phyloP scores from a whole-genome alignment of 1,140 invertebrate genomes.

The Penaeus japonicus region DNA sequence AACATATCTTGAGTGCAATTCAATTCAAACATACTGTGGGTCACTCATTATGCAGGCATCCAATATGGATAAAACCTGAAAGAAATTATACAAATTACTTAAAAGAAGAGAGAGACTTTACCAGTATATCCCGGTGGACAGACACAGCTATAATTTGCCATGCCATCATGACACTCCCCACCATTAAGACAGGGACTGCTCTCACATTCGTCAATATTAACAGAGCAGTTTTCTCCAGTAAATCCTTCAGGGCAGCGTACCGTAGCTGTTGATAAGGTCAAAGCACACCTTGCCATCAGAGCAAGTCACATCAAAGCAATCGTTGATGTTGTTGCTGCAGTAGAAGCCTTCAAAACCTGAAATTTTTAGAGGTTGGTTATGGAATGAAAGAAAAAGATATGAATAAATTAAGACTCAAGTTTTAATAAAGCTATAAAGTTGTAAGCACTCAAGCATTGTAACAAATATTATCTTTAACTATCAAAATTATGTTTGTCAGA shows the following conservation, averaged over 20 bases:
- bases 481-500: not conserved
- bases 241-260: constrained; percentile 79
- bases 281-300: constrained; percentile 72
- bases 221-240: constrained; percentile 76
- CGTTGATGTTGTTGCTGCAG: constrained; percentile 80
- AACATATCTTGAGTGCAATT: no score
- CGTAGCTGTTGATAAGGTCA: constrained; percentile 73
- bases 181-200: constrained; percentile 83
- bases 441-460: no score
- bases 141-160: constrained; percentile 82
- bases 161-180: constrained; percentile 80
- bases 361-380: not conserved
- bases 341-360: constrained; percentile 64
- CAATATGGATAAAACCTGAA: not conserved
- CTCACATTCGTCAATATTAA: constrained; percentile 76
- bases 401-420: not conserved
- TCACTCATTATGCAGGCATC: no score
- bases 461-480: no score
- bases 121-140: constrained; percentile 74
- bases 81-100: not conserved
- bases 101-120: not conserved
- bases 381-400: not conserved
- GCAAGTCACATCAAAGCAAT: constrained; percentile 78
- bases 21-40: no score
- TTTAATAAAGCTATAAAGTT: not conserved